Percentiles rank a stretch among this genome's conserved stretches.
Evolutionary conservation across 2,888 invertebrate genomes (phyloP).

Genomic region (Dryobotodes eremita): DNA sequence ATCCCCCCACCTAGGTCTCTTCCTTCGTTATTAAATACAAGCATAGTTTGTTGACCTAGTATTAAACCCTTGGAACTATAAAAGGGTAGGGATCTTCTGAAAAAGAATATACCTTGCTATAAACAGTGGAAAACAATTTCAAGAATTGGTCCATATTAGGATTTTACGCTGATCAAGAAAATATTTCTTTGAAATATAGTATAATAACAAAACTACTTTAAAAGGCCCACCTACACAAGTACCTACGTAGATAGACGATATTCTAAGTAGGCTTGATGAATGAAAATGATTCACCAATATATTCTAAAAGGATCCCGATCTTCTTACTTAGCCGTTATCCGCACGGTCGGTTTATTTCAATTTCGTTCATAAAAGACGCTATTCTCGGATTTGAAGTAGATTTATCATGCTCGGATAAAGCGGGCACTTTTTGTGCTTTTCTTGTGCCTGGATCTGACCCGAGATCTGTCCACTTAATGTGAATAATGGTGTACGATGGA

Average conservation of each 20-base stretch:
- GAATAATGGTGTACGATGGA: slow-evolving; percentile 91
- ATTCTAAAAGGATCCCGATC: slow-evolving; percentile 89
- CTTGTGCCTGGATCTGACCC: slow-evolving; percentile 91
- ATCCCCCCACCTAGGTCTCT: background rate
- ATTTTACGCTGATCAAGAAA: slow-evolving; percentile 16
- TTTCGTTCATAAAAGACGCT: slow-evolving; percentile 91
- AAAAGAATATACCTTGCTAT: background rate
- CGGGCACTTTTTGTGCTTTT: slow-evolving; percentile 91
- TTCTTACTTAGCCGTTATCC: slow-evolving; percentile 91
- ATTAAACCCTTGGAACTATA: background rate
- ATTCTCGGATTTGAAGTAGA: slow-evolving; percentile 91
- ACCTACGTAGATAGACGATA: slow-evolving; percentile 52
- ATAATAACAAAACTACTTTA: slow-evolving; percentile 51
- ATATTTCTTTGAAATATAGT: slow-evolving; percentile 35
- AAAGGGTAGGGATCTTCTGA: background rate
- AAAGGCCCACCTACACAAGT: slow-evolving; percentile 45
- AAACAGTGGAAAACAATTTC: background rate
- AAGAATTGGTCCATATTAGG: background rate
- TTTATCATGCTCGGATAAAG: slow-evolving; percentile 91
- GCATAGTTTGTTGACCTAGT: background rate
- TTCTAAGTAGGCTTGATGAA: slow-evolving; percentile 81
- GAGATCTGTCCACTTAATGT: slow-evolving; percentile 91
- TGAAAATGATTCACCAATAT: slow-evolving; percentile 90
- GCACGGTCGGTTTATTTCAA: slow-evolving; percentile 91
- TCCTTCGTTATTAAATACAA: background rate